Evolutionary conservation across 2,797 vertebrate species (phyloP), one percentile per base, ranked within the genome.

Genomic region (Lophotriccus pileatus): DNA sequence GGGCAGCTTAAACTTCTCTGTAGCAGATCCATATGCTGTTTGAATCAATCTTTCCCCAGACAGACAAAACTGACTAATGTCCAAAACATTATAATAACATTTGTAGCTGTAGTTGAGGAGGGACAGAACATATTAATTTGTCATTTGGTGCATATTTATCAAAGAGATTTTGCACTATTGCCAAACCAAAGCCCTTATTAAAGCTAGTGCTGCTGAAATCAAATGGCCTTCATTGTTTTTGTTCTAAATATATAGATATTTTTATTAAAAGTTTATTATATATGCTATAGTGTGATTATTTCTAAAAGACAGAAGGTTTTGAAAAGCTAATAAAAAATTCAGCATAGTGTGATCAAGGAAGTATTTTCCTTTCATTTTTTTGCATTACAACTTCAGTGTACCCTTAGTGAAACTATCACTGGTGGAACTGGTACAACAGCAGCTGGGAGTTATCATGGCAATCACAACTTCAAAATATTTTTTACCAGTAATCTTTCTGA

Each of bases 81-180:
- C 95, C 96, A 97, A 96, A 96, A 91, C 68, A 94, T 94, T 97
- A 90, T 91, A 96, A 96, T 92, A 97, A 97, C 92, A 95, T 97
- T 97, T 97, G 93, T 96, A 90, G 90, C 89, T 8, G 22, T 93
- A 96, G 93, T 62, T 97, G 96, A 96, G 90, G 95, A 96, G 84
- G 96, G 88, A 94, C 95, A 97, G 91, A 85, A 95, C 92, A 76
- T 96, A 97, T 96, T 97, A 97, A 96, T 98, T 97, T 97, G 91
- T 97, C 95, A 97, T 96, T 98, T 94, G 75, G 90, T 64, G 43
- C 58, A 70, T 97, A 97, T 97, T 98, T 97, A 93, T 97, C 94
- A 95, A 94, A 10, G 84, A 97, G 93, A 96, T 97, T 97, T 73
- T 89, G 95, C 81, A 90, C 78, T 94, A 84, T 96, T 97, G 84